These are phyloP conservation scores for Pseudeuparius sepicola DNA, from an alignment of 2,888 invertebrate genomes.

Conservation along the genomic window DNA sequence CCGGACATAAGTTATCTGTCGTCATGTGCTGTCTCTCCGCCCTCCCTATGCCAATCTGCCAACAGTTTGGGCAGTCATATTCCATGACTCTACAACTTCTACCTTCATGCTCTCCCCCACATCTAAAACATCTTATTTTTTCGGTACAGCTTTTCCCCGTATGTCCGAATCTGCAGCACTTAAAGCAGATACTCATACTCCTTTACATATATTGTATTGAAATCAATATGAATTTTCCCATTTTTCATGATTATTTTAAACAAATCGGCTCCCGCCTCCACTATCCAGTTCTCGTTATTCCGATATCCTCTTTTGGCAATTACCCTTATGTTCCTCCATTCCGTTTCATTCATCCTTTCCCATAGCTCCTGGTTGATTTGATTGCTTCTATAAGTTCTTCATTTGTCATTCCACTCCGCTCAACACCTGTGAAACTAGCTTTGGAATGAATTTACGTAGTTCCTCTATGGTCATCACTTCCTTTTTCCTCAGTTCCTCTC, in stretches of 20 bases:
- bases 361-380: too few species aligned
- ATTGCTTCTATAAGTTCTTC: too few species aligned
- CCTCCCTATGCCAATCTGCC: background rate
- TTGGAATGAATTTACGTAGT: too few species aligned
- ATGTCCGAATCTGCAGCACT: conserved; percentile 8
- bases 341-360: too few species aligned
- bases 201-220: background rate
- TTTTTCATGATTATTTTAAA: background rate
- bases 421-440: too few species aligned
- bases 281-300: conserved; percentile 1
- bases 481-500: too few species aligned
- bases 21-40: conserved; percentile 1
- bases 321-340: too few species aligned
- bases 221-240: background rate
- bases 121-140: conserved; percentile 6
- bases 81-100: background rate
- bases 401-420: too few species aligned
- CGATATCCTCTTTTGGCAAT: too few species aligned
- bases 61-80: conserved; percentile 4
- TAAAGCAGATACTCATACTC: conserved; percentile 7
- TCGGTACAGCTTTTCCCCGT: background rate
- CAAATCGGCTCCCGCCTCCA: background rate
- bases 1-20: background rate
- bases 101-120: conserved; percentile 9
- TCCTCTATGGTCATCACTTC: too few species aligned